Base-by-base conservation (phyloP, 1,140 invertebrate species). In the Melanaphis sacchari region DNA sequence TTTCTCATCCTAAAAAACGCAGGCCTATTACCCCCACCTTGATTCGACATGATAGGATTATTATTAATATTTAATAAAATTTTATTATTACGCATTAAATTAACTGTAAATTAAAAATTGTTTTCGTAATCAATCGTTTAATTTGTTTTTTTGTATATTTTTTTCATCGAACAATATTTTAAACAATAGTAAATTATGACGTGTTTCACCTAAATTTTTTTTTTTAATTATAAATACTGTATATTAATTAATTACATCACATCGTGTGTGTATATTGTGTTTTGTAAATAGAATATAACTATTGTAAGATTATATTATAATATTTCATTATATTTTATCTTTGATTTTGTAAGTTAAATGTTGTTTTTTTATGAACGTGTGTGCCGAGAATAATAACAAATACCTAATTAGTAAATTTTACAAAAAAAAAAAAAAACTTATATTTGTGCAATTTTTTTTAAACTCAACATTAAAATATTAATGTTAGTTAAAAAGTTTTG, bases 1-100 rank as follows among this genome's bases (percentile, higher is more conserved):
- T 97, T 96, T 94, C 96, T 97, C 94, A 96, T 97, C 91, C 96
- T 98, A 26, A 97, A 97, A 94, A 96, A 96, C 94, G 97, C 97
- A 66, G 97, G 97, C 82, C 96, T 97, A 1, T 93, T 93, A 26
- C 91, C 91, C n/a, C n/a, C 91, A 11, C 36, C 8, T 18, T 52
- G 21, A 93, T 15, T 59, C 6, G 36, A 26, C 36, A 22, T 24
- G 7, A n/a, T 49, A 52, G 40, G 38, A 84, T 40, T 84, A 82
- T 82, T 26, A 82, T 85, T n/a, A 76, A n/a, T 76, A 76, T 76
- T 76, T n/a, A 76, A 76, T 76, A 36, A 3, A 18, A n/a, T 1
- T 21, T n/a, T 18, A 76, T 6, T 15, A 76, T 21, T 18, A 76
- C n/a, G 15, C 31, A 4, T 76, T 76, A 76, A n/a, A n/a, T 18